Percentiles rank a stretch among this genome's conserved stretches.
Evolutionary conservation across 2,888 invertebrate species (phyloP).

Genomic region (Lymantria monacha): DNA sequence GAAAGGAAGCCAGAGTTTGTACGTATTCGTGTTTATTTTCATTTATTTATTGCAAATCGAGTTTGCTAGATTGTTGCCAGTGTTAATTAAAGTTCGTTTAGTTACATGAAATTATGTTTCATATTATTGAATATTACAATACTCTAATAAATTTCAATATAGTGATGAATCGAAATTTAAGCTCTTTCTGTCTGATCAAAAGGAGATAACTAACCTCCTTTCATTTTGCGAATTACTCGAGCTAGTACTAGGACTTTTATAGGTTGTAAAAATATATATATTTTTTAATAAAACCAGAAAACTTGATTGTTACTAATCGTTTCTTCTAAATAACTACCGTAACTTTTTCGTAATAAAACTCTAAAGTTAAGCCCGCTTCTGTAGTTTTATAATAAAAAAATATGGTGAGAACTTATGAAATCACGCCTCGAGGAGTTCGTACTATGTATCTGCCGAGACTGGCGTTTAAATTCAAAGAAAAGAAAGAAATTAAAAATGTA

Average conservation of each 20-base stretch:
- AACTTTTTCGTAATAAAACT: too few species aligned
- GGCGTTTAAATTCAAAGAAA: constrained; percentile 55
- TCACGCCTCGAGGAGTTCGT: constrained; percentile 43
- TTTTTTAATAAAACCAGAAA: too few species aligned
- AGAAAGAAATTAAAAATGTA: constrained; percentile 62
- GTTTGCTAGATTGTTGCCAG: constrained; percentile 27
- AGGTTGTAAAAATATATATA: too few species aligned
- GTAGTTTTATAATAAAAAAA: constrained; percentile 21
- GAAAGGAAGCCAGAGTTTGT: constrained; percentile 30
- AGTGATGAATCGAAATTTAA: too few species aligned
- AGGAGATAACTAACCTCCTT: too few species aligned
- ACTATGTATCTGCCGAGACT: constrained; percentile 49
- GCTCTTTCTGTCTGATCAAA: too few species aligned
- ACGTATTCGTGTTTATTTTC: constrained; percentile 41
- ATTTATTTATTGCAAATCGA: constrained; percentile 40
- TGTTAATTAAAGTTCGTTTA: constrained; percentile 39
- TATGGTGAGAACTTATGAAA: constrained; percentile 37
- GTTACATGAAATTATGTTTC: constrained; percentile 12
- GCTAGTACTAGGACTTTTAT: too few species aligned
- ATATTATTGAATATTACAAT: too few species aligned
- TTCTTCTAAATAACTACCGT: too few species aligned
- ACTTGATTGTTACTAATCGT: too few species aligned
- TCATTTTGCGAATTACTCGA: too few species aligned
- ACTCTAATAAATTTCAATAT: too few species aligned
- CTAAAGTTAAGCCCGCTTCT: background rate